Evolutionary conservation across 2,888 invertebrate genomes (phyloP).

Genomic region (Acanthosepion pharaonis): DNA sequence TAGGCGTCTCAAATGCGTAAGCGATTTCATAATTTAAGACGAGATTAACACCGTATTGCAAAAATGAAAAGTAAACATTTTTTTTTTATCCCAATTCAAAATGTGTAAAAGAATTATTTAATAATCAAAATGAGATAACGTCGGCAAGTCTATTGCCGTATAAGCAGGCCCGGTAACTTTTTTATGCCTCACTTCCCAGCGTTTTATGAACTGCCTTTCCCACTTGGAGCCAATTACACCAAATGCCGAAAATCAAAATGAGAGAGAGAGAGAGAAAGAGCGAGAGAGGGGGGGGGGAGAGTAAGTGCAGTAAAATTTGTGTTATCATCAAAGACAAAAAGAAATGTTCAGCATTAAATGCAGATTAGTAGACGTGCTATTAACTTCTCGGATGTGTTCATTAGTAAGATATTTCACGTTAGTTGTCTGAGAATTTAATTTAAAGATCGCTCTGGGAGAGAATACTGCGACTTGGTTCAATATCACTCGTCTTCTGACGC

Average conservation of each 20-base stretch:
- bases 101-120: neutral
- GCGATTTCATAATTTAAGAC: neutral
- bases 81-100: neutral
- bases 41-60: neutral
- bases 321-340: neutral
- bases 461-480: neutral
- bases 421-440: constrained; percentile 33
- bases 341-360: neutral
- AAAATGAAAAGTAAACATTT: too few relatives aligned
- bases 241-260: neutral
- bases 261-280: neutral
- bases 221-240: neutral
- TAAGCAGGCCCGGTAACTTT: neutral
- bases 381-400: neutral
- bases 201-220: neutral
- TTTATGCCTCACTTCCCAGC: neutral
- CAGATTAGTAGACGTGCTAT: neutral
- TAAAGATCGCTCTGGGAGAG: constrained; percentile 12
- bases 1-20: neutral
- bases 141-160: neutral
- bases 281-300: neutral
- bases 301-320: neutral
- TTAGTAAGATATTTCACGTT: neutral
- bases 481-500: neutral
- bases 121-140: neutral